phyloP scores from a whole-genome alignment of 1,140 invertebrate species.

The Thalassaphorura encarpata region DNA sequence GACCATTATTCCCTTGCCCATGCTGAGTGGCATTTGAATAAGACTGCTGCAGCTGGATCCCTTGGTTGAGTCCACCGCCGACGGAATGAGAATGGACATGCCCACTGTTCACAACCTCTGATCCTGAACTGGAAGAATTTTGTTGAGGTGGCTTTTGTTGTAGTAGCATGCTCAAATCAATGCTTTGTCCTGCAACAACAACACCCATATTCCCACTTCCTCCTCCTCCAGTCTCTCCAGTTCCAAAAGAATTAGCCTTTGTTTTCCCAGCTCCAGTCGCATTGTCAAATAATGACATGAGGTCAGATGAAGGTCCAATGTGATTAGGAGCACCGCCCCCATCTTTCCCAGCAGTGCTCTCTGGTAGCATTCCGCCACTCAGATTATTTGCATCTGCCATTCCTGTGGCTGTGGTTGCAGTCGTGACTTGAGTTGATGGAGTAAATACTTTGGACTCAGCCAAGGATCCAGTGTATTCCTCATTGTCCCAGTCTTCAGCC shows the following conservation, averaged over 20 bases:
- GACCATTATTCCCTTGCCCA: constrained; percentile 40
- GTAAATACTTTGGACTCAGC: constrained; percentile 92
- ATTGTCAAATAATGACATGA: too few species aligned
- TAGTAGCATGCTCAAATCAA: constrained; percentile 29
- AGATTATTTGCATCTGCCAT: constrained; percentile 8
- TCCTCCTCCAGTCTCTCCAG: constrained; percentile 15
- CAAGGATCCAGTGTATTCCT: constrained; percentile 84
- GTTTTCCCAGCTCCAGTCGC: constrained; percentile 4
- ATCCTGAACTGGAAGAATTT: too few species aligned
- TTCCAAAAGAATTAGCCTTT: constrained; percentile 24
- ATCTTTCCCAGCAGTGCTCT: too few species aligned
- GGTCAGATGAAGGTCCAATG: too few species aligned
- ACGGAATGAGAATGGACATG: too few species aligned
- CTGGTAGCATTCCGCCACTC: too few species aligned
- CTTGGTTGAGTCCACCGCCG: constrained; percentile 24
- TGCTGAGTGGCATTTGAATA: constrained; percentile 28
- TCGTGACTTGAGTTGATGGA: constrained; percentile 46
- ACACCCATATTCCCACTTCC: constrained; percentile 2
- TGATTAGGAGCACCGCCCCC: constrained; percentile 20
- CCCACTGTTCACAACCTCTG: too few species aligned
- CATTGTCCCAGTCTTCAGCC: constrained; percentile 85
- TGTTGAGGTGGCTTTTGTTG: constrained; percentile 16
- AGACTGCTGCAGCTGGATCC: constrained; percentile 30
- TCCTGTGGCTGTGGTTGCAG: constrained; percentile 35
- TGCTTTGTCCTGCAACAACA: constrained; percentile 30